phyloP scores from a whole-genome alignment of 2,113 vertebrate genomes.

The Pampusana beccarii region DNA sequence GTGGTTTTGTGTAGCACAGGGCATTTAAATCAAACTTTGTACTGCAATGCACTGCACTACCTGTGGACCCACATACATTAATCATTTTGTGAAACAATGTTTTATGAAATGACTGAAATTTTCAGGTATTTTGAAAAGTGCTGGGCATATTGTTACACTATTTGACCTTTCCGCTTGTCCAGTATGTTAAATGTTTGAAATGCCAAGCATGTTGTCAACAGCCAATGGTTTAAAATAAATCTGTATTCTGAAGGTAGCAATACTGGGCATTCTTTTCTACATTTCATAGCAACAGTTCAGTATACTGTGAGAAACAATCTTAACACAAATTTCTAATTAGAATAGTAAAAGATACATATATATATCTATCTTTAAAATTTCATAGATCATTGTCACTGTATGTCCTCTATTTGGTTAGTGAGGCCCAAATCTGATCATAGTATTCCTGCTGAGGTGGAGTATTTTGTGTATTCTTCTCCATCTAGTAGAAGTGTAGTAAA shows the following conservation, averaged over 20 bases:
- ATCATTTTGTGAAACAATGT: neutral
- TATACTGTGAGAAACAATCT: neutral
- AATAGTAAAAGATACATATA: neutral
- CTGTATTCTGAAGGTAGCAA: neutral
- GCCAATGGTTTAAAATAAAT: neutral
- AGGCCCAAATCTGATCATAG: neutral
- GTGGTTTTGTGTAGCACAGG: neutral
- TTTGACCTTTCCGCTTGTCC: neutral
- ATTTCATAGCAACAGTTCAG: neutral
- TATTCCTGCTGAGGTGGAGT: neutral
- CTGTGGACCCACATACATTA: neutral
- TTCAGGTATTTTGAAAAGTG: neutral
- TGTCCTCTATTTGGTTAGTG: neutral
- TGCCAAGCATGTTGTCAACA: neutral
- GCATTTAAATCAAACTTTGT: neutral
- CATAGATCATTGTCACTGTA: neutral
- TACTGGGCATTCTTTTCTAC: neutral
- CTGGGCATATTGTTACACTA: neutral
- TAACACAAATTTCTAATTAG: neutral
- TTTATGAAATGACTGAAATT: neutral
- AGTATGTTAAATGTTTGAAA: neutral
- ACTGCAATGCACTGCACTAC: neutral
- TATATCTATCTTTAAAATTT: neutral
- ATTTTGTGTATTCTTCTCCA: neutral
- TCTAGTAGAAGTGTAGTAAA: neutral